Percentiles rank a stretch among this genome's conserved stretches.
Evolutionary conservation across 2,113 vertebrate species (phyloP).

Genomic region (Pterocles orientalis): DNA sequence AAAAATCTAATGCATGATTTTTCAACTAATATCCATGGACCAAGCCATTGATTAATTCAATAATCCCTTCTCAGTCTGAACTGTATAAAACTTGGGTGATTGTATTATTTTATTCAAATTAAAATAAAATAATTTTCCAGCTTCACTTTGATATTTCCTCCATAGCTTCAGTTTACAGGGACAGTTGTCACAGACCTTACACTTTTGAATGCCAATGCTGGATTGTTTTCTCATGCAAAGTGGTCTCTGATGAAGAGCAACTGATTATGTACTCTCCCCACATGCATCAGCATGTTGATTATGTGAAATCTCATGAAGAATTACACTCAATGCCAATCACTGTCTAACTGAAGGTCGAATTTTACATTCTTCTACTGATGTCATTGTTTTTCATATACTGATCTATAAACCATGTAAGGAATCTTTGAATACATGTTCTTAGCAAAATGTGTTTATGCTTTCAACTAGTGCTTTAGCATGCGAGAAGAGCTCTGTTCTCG

Average conservation of each 20-base stretch:
- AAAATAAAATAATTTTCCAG: not conserved
- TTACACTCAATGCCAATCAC: constrained; percentile 72
- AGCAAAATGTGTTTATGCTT: constrained; percentile 23
- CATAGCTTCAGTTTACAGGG: not conserved
- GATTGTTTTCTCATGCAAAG: constrained; percentile 15
- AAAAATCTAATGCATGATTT: not conserved
- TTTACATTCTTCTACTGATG: constrained; percentile 62
- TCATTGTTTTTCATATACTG: constrained; percentile 15
- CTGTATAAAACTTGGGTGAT: not conserved
- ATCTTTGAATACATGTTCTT: constrained; percentile 27
- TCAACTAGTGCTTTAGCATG: not conserved
- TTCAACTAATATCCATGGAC: not conserved
- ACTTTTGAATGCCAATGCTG: not conserved
- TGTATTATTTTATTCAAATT: not conserved
- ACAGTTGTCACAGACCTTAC: not conserved
- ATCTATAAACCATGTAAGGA: constrained; percentile 60
- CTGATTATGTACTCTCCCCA: constrained; percentile 47
- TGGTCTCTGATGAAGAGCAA: constrained; percentile 44
- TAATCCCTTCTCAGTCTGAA: not conserved
- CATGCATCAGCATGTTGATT: constrained; percentile 62
- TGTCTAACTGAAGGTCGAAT: constrained; percentile 72
- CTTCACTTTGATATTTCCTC: not conserved
- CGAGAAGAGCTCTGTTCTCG: not conserved
- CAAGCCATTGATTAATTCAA: not conserved
- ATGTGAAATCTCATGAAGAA: constrained; percentile 66